Percentiles rank a stretch among this genome's conserved stretches.
Conservation (phyloP, 2,797 vertebrate genomes). For the Poeciliopsis infans region DNA sequence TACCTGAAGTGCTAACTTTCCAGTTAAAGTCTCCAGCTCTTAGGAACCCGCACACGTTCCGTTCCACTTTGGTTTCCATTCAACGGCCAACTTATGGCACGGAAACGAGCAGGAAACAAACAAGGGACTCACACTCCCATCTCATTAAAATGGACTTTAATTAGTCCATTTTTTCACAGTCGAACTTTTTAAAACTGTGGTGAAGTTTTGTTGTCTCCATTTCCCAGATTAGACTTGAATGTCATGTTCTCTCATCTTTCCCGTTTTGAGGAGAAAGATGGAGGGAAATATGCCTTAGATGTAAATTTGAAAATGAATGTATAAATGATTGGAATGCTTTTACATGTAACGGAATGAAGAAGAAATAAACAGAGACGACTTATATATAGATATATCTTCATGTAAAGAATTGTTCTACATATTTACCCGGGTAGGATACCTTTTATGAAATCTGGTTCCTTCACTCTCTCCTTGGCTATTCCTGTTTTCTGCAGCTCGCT, state of each 20-base stretch:
- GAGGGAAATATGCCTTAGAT: background rate
- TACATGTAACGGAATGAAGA: background rate
- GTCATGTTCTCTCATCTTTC: background rate
- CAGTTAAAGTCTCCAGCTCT: background rate
- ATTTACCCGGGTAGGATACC: background rate
- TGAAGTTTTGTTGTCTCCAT: background rate
- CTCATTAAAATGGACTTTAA: background rate
- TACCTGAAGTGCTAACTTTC: background rate
- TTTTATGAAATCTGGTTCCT: background rate
- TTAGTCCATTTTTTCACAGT: background rate
- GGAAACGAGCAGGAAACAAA: background rate
- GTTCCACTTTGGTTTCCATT: background rate
- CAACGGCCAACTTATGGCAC: background rate
- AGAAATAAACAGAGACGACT: background rate
- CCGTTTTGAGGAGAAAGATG: background rate
- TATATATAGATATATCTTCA: background rate
- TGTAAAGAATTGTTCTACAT: background rate
- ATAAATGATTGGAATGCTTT: background rate
- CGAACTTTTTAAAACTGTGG: background rate
- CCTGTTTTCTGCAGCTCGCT: conserved; percentile 10
- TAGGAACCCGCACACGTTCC: background rate
- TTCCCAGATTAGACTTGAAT: background rate
- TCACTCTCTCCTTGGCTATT: conserved; percentile 11
- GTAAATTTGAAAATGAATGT: background rate
- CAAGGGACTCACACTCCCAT: background rate